These are phyloP conservation scores for Anastatus disparis DNA, from an alignment of 1,140 invertebrate species.

Conservation along the genomic window DNA sequence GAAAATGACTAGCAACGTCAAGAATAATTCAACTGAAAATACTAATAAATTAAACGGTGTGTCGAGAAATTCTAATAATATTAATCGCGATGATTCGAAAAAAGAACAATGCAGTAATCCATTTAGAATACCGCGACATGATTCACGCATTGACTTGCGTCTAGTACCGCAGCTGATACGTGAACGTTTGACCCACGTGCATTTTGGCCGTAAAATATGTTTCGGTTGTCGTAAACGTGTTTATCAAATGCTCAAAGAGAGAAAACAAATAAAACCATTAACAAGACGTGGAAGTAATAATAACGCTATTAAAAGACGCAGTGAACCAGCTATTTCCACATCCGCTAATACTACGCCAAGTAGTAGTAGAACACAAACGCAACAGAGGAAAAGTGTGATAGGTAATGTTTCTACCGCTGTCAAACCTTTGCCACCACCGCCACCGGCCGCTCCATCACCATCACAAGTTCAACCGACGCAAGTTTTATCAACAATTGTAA, in stretches of 20 bases:
- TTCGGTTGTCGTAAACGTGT: conserved; percentile 9
- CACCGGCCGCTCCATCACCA: too few species aligned
- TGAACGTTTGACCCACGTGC: conserved; percentile 19
- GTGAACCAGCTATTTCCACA: too few species aligned
- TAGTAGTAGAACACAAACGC: too few species aligned
- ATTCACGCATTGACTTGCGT: background rate
- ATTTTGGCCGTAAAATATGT: conserved; percentile 11
- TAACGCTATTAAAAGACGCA: background rate
- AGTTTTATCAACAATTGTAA: background rate
- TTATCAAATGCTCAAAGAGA: conserved; percentile 27
- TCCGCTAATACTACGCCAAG: too few species aligned
- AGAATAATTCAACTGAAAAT: too few species aligned
- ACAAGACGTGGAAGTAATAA: background rate
- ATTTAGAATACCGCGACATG: conserved; percentile 14
- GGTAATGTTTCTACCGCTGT: too few species aligned
- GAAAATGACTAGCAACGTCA: background rate
- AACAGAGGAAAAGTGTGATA: too few species aligned
- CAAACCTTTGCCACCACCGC: too few species aligned
- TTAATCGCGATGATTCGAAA: too few species aligned
- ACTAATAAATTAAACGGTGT: too few species aligned
- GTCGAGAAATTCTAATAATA: too few species aligned
- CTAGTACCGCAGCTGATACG: background rate
- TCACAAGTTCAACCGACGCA: too few species aligned
- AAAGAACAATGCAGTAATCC: conserved; percentile 11
- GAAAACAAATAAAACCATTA: conserved; percentile 10